Percentiles rank a stretch among this genome's conserved stretches.
phyloP scores from a whole-genome alignment of 2,888 invertebrate species.

The Andrena praecox region DNA sequence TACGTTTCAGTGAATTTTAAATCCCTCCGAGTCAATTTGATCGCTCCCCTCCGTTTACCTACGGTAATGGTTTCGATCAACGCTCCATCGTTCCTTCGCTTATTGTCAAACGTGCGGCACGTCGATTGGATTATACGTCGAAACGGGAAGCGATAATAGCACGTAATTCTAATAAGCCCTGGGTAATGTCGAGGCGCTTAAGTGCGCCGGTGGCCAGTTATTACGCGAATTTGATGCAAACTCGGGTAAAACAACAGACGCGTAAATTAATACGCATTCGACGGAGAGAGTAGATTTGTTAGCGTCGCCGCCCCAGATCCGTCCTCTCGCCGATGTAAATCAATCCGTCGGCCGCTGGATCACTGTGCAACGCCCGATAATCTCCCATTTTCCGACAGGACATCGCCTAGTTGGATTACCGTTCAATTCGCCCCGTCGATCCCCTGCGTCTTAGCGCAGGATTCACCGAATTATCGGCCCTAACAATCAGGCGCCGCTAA shows the following conservation, averaged over 20 bases:
- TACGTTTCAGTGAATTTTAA: neutral
- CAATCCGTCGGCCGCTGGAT: constrained; percentile 32
- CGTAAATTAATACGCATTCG: constrained; percentile 32
- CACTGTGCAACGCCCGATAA: constrained; percentile 44
- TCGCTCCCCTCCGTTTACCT: constrained; percentile 15
- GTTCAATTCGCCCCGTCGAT: constrained; percentile 39
- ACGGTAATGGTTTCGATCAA: neutral
- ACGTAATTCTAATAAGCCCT: constrained; percentile 15
- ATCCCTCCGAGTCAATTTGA: constrained; percentile 24
- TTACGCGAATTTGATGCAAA: constrained; percentile 7
- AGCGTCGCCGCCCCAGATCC: constrained; percentile 37
- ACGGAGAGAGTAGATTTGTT: neutral
- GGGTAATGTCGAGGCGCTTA: neutral
- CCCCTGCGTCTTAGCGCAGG: constrained; percentile 28
- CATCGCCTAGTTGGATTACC: constrained; percentile 43
- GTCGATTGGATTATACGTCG: constrained; percentile 19
- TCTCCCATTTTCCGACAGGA: constrained; percentile 42
- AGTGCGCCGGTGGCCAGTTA: neutral
- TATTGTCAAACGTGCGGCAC: neutral
- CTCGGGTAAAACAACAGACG: constrained; percentile 11
- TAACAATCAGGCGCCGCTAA: constrained; percentile 41
- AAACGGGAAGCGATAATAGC: constrained; percentile 9
- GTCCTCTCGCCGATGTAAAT: constrained; percentile 42
- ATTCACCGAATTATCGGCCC: constrained; percentile 24
- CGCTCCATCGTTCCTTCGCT: constrained; percentile 6